Evolutionary conservation across 2,888 invertebrate species (phyloP), one percentile per base, ranked within the genome.

Genomic region (Rhamphomyia laevipes): DNA sequence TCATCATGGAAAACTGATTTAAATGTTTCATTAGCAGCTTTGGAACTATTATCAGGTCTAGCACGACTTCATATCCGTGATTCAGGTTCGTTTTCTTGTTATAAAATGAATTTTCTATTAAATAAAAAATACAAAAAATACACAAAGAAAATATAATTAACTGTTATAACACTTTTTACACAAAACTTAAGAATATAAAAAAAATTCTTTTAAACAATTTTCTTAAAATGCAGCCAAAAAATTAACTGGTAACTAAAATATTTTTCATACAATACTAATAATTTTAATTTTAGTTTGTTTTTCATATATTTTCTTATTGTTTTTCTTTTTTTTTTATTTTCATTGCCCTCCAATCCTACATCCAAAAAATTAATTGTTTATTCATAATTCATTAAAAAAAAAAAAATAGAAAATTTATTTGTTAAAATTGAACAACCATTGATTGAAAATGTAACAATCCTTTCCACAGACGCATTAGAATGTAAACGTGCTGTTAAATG

Each of bases 1-100:
- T 92, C 93, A 0, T 88, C 92, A 0, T 96, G 95, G 95, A 95
- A 93, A 73, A 85, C 88, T 0, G 95, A 96, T 70, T 74, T 95
- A 52, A 93, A 92, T 65, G 88, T 94, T 37, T 94, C 94, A 0
- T 71, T 96, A 49, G 94, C 95, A 1, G 95, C 95, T 0, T 72
- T 96, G 53, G 96, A 96, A 68, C 77, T 95, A 47, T 75, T 96
- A 0, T 85, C 89, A 7, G 93, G 93, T 10, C 75, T 96, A 46
- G 94, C 94, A 17, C 81, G 92, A 60, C 79, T 91, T n/a, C 84
- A 87, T 59, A 86, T 92, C 50, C 81, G 84, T 38, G 88, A 90
- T 67, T 87, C 90, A 72, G 91, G 91, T 91, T 71, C 62, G 68
- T 61, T 10, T 37, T 41, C 38, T 50, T 40, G 46, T 38, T n/a